Evolutionary conservation across 2,797 vertebrate genomes (phyloP).

Genomic region (Micromesistius poutassou): DNA sequence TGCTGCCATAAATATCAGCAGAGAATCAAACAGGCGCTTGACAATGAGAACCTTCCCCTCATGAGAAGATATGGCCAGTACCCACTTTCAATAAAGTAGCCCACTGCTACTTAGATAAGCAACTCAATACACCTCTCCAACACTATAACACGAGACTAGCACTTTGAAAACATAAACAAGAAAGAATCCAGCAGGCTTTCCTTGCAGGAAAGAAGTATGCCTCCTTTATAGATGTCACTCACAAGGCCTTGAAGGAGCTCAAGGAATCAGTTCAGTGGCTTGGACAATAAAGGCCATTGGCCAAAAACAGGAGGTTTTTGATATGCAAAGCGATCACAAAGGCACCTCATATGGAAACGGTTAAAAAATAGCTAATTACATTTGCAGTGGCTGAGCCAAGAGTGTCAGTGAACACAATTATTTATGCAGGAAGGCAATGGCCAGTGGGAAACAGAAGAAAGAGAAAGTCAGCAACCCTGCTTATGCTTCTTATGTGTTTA

Average conservation of each 20-base stretch:
- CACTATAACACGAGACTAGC: conserved; percentile 84
- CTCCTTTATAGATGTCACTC: conserved; percentile 85
- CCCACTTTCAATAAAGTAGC: conserved; percentile 91
- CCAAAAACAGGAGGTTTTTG: neutral
- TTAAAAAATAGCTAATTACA: too few relatives aligned
- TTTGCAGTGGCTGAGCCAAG: too few relatives aligned
- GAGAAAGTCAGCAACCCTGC: too few relatives aligned
- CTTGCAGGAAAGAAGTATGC: conserved; percentile 85
- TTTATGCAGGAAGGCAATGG: too few relatives aligned
- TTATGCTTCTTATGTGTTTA: too few relatives aligned
- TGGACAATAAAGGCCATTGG: neutral
- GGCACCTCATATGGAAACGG: conserved; percentile 15
- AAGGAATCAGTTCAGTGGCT: conserved; percentile 65
- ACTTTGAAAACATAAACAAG: conserved; percentile 88
- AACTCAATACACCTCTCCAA: conserved; percentile 86
- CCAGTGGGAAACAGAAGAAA: too few relatives aligned
- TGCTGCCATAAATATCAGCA: conserved; percentile 85
- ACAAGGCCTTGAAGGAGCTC: conserved; percentile 82
- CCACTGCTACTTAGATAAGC: conserved; percentile 89
- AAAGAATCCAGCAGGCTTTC: conserved; percentile 88
- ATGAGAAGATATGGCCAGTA: conserved; percentile 81
- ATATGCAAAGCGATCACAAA: neutral
- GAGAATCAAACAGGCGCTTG: conserved; percentile 87
- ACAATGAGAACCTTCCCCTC: conserved; percentile 90
- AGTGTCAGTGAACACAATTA: too few relatives aligned